Conservation (phyloP, 2,113 vertebrate species). For the Podocnemis expansa region DNA sequence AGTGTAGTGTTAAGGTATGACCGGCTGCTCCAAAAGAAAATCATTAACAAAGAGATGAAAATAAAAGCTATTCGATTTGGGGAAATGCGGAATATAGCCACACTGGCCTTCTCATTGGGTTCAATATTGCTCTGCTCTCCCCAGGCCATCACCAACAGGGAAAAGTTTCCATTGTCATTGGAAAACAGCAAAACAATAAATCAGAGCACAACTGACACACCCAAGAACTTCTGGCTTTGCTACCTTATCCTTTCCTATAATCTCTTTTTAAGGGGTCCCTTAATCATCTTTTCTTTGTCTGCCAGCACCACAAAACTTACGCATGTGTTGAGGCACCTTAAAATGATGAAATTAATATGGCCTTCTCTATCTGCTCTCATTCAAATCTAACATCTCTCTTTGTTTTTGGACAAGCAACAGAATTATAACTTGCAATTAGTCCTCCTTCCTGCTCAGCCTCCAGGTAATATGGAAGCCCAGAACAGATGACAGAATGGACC, state of each 20-base stretch:
- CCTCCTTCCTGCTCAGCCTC: too few relatives aligned
- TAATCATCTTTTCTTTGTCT: neutral
- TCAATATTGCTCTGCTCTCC: neutral
- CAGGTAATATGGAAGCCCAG: neutral
- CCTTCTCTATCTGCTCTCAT: neutral
- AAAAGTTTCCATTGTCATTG: neutral
- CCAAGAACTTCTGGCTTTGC: rapidly evolving
- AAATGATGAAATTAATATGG: neutral
- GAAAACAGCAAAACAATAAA: neutral
- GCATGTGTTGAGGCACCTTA: neutral
- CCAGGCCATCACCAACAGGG: rapidly evolving
- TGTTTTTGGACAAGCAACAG: neutral
- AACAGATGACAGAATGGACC: neutral
- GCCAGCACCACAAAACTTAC: neutral
- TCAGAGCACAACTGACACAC: rapidly evolving
- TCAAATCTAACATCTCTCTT: rapidly evolving
- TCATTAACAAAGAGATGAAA: neutral
- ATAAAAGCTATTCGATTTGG: rapidly evolving
- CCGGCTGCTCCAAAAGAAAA: neutral
- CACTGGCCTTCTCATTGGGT: neutral
- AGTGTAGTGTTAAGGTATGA: neutral
- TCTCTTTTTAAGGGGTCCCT: neutral
- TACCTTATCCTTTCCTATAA: rapidly evolving
- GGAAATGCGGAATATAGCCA: neutral
- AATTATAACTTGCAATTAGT: neutral